Evolutionary conservation across 2,113 vertebrate species (phyloP), one percentile per base, ranked within the genome.

Genomic region (Prinia subflava): DNA sequence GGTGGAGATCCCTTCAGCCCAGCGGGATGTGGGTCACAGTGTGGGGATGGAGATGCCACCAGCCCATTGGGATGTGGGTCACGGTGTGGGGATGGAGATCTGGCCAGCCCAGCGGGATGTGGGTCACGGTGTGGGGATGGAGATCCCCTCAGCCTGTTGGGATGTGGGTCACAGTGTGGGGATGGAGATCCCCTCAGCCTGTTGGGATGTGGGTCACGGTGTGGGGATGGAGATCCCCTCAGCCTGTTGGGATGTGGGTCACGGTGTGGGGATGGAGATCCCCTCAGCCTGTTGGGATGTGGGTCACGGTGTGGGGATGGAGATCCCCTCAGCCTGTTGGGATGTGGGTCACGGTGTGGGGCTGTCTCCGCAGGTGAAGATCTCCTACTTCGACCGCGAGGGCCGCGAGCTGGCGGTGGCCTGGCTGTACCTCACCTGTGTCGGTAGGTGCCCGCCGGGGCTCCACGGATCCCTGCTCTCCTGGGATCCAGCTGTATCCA

Each of bases 341-440:
- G 71, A 4, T 7, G 6, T 1, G 53, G 33, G 28, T 49, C 13
- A 21, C 6, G 22, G 31, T 28, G 16, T n/a, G 15, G 41, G 56
- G 25, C 4, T 87, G 19, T 96, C 83, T 41, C 35, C 8, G 1
- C 96, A 98, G 98, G 97, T 98, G 33, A 97, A 92, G 60, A 96
- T 98, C 30, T 97, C 93, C 1, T 98, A 98, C 90, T 98, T 97
- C 0, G 91, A 96, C 70, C 31, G 7, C 2, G 83, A 69, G 12
- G 96, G 68, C 18, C 57, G 10, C 0, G 44, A 62, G 3, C 94
- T 91, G 13, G 83, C 98, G 2, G 98, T 97, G 75, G 95, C 97
- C 2, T 64, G 95, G 93, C 92, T 98, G 55, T 97, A 97, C 31
- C 95, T 98, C 77, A 98, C 98, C 0, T 96, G 97, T 0, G 83